phyloP scores from a whole-genome alignment of 2,113 vertebrate genomes.

The Xenus cinereus region DNA sequence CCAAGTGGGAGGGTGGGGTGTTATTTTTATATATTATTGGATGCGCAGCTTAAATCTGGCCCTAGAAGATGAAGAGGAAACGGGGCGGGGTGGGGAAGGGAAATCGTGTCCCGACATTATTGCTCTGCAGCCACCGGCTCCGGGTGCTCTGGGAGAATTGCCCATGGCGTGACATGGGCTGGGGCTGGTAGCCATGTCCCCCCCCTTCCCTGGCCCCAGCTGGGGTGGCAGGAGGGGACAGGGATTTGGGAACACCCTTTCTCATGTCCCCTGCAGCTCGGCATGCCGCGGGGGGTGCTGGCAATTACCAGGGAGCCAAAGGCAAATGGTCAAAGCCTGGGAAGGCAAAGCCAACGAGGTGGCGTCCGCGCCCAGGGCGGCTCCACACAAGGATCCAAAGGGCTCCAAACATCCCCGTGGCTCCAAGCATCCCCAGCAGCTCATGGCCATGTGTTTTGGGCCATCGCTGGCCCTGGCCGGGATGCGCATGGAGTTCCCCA shows the following conservation, averaged over 20 bases:
- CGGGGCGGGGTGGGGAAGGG: not conserved
- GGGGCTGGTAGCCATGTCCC: too few species aligned
- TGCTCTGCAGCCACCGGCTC: not conserved
- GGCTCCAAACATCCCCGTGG: not conserved
- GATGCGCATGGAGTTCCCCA: not conserved
- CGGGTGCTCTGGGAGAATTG: rapidly evolving
- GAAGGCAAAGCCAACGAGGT: not conserved
- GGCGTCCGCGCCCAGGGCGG: rapidly evolving
- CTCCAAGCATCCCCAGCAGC: not conserved
- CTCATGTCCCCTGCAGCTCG: rapidly evolving
- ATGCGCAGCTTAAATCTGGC: slow-evolving; percentile 13
- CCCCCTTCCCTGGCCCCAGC: rapidly evolving
- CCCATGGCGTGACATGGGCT: too few species aligned
- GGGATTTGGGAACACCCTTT: rapidly evolving
- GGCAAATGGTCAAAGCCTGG: not conserved
- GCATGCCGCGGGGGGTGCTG: rapidly evolving
- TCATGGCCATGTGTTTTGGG: rapidly evolving
- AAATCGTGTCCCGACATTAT: rapidly evolving
- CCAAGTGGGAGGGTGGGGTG: slow-evolving; percentile 56
- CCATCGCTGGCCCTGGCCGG: rapidly evolving
- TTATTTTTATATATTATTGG: slow-evolving; percentile 48
- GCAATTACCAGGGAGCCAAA: not conserved
- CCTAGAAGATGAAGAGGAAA: not conserved
- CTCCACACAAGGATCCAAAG: not conserved
- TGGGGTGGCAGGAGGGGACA: not conserved